A percentile compares a stretch with the other conserved stretches of the same genome.
These are phyloP conservation scores for Caranx ignobilis DNA, from an alignment of 2,113 vertebrate genomes.

Conservation along the genomic window DNA sequence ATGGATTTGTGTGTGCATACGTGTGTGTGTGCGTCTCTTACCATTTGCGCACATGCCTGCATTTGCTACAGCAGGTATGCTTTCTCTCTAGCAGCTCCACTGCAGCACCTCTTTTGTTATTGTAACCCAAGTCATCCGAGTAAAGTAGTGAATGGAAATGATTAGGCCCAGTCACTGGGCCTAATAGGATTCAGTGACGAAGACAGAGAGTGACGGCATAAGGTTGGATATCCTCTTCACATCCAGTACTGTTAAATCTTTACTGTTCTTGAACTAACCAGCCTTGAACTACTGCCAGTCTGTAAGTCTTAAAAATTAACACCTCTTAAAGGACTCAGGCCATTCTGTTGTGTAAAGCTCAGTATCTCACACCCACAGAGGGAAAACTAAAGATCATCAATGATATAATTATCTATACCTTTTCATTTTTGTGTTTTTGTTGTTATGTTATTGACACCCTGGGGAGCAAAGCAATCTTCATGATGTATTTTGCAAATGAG, in stretches of 20 bases:
- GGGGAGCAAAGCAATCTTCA: neutral
- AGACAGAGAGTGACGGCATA: neutral
- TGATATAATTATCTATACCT: neutral
- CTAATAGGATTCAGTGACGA: slow-evolving; percentile 40
- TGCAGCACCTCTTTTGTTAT: slow-evolving; percentile 52
- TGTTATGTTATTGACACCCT: neutral
- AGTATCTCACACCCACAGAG: slow-evolving; percentile 9
- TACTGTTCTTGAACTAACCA: no score
- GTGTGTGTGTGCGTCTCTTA: neutral
- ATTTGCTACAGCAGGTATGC: slow-evolving; percentile 23
- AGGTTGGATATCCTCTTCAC: neutral
- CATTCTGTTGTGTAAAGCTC: neutral
- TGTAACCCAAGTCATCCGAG: slow-evolving; percentile 61
- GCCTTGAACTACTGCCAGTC: slow-evolving; percentile 6
- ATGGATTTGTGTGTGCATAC: neutral
- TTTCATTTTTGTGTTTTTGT: neutral
- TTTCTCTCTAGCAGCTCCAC: slow-evolving; percentile 34
- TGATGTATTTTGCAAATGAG: neutral
- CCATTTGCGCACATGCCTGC: slow-evolving; percentile 14
- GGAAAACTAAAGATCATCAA: neutral
- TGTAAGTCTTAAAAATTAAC: slow-evolving; percentile 23
- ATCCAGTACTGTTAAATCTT: slow-evolving; percentile 19
- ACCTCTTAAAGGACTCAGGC: slow-evolving; percentile 2
- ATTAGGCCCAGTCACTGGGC: slow-evolving; percentile 50
- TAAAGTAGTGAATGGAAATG: slow-evolving; percentile 59